Base-by-base conservation (phyloP, 2,888 invertebrate genomes). In the Apamea monoglypha region DNA sequence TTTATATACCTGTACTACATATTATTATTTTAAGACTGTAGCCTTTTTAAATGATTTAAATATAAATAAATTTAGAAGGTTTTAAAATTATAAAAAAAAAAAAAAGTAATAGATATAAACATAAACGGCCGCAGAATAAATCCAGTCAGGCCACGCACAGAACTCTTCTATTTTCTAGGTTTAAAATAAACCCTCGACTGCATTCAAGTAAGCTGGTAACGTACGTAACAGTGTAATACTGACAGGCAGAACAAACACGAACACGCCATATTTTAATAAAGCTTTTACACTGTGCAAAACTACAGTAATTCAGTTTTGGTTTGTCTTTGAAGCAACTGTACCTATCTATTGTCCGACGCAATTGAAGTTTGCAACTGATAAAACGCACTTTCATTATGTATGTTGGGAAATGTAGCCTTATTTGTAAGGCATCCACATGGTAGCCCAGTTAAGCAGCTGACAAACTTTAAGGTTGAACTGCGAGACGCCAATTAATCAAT, bases 231-330 rank as follows among this genome's bases (percentile, higher is more conserved):
- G 78, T 78, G 83, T 83, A 85, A 78, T 81, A 73, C 81, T 85
- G 83, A 82, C 84, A 80, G 79, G 69, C 79, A 73, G 78, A 81
- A 79, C 82, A 80, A 83, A 81, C 89, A 89, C 88, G 88, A 89
- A 84, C 88, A 81, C 83, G 86, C 89, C 84, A 90, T 91, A 89
- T 90, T 90, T 91, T 88, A 87, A 89, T 88, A 84, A 84, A 85
- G 76, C 86, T 77, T 71, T 73, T 63, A 75, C 66, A 73, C n/a
- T 61, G 44, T 50, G 69, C 70, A 74, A 72, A 87, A 78, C 74
- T 75, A 80, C 76, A 76, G 79, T 71, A 86, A 79, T 74, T 76
- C 84, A 71, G 50, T 70, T 86, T 70, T 16, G 63, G 59, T 68
- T 79, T 75, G 79, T 71, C 75, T 79, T 76, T 59, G 32, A 71